Percentiles rank a stretch among this genome's conserved stretches.
Evolutionary conservation across 1,140 invertebrate genomes (phyloP).

Genomic region (Rhagoletis zephyria): DNA sequence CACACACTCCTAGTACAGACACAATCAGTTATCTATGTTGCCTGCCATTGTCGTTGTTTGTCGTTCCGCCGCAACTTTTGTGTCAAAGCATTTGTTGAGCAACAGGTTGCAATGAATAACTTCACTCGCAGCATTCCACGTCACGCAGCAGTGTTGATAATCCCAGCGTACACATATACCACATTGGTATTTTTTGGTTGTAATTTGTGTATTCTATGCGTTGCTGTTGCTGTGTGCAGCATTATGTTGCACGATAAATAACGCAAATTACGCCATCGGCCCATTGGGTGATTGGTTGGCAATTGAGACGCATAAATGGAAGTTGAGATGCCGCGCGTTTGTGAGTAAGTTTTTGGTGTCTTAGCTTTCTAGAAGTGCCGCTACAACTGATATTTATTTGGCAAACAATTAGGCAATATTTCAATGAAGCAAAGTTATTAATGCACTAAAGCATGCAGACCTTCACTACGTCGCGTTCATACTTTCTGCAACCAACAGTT

Average conservation of each 20-base stretch:
- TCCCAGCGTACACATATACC: neutral
- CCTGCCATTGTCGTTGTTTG: neutral
- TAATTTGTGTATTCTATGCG: neutral
- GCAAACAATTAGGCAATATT: neutral
- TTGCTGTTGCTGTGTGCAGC: neutral
- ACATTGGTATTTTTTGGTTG: neutral
- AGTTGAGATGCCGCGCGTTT: neutral
- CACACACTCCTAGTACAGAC: neutral
- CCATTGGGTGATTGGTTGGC: conserved; percentile 25
- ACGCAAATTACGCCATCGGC: conserved; percentile 40
- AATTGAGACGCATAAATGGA: conserved; percentile 47
- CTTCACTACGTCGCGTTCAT: neutral
- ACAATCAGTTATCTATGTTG: neutral
- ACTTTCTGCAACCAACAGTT: neutral
- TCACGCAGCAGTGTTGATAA: neutral
- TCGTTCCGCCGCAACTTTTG: conserved; percentile 14
- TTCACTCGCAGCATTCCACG: conserved; percentile 29
- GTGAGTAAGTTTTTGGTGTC: neutral
- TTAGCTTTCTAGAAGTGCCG: neutral
- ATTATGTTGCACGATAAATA: conserved; percentile 36
- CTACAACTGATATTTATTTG: neutral
- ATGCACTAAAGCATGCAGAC: too few relatives aligned
- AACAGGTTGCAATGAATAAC: conserved; percentile 47
- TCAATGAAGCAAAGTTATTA: neutral
- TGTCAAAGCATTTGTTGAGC: conserved; percentile 47